Evolutionary conservation across 1,140 invertebrate genomes (phyloP), one percentile per base, ranked within the genome.

Genomic region (Macrobrachium rosenbergii): DNA sequence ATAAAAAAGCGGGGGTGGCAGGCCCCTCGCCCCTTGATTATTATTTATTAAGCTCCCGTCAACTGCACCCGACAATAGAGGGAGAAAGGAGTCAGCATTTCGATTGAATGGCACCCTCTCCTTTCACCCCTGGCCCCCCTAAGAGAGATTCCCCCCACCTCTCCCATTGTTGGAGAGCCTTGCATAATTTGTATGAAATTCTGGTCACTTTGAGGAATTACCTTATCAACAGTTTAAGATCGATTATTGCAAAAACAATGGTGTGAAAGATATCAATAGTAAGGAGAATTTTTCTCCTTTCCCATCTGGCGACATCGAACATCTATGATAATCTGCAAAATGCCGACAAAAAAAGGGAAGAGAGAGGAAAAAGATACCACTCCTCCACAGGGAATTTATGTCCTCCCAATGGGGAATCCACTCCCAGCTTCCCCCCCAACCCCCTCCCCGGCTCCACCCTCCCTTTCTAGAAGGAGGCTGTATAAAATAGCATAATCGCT

Each of bases 1-100:
- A 83, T 83, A 83, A 83, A 83, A 83, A 83, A 58, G 45, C 11
- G 67, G 81, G 81, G 81, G 64, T 21, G 81, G 62, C 11, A 23
- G 37, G 19, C 37, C 52, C 81, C 81, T 58, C n/a, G 69, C 16
- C 45, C 67, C 81, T 64, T 83, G 81, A 83, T 83, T 83, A 83
- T 83, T 83, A 83, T 83, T 83, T 83, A 83, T 83, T 69, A 83
- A 73, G 80, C 69, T 21, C 45, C 17, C 80, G 80, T 72, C 81
- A 83, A 83, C 81, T 83, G 81, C 81, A 83, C 43, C 59, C 81
- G 21, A 23, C 69, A 17, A 21, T 17, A 73, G 37, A 21, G 69
- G 69, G 12, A 73, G 21, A 73, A 73, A 73, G 16, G 21, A 73
- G 21, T 14, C 14, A 21, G 21, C 69, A 21, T 14, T 23, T 73